Evolutionary conservation across 92 coral and sea anemone species (phyloP), one percentile per base, ranked within the genome.

Genomic region (Phenganax stokvisi): DNA sequence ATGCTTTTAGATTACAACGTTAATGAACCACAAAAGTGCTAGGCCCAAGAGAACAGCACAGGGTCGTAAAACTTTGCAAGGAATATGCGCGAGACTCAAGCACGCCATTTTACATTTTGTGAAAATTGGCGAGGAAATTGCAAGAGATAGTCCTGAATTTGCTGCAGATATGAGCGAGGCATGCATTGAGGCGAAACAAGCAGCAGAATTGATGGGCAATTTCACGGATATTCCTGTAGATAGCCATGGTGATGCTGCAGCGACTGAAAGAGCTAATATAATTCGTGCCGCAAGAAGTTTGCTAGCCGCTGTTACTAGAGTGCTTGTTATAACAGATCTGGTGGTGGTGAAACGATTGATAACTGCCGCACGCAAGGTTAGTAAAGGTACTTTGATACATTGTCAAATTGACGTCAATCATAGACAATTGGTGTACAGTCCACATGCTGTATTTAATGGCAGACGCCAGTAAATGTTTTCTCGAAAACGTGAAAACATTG

Each of bases 51-150:
- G 90, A 57, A 81, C 99, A 17, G 90, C 77, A 60, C 86, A 85
- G 29, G 96, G 91, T 10, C 82, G 89, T n/a, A 87, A 86, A 73
- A 90, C 99, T 5, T 85, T 96, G 55, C 88, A 82, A 72, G 92
- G 86, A 29, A 91, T 96, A 58, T 97, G 99, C n/a, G 86, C 86
- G 85, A 85, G 85, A 59, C 90, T 96, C 37, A 85, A 86, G 44
- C 64, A 87, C 67, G 99, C 99, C 73, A 93, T 96, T 29, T 85
- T 86, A 9, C 85, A 88, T 76, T 96, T 96, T 89, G 99, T 92
- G 71, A 89, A 82, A 74, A 97, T 96, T 20, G 99, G 99, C 12
- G 97, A 96, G 68, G 97, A 96, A 85, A 96, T 96, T 8, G 96
- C 99, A 13, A 76, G 67, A 54, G 97, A 96, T 73, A 96, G 92